Evolutionary conservation across 2,113 vertebrate species (phyloP), one percentile per base, ranked within the genome.

Genomic region (Alosa alosa): DNA sequence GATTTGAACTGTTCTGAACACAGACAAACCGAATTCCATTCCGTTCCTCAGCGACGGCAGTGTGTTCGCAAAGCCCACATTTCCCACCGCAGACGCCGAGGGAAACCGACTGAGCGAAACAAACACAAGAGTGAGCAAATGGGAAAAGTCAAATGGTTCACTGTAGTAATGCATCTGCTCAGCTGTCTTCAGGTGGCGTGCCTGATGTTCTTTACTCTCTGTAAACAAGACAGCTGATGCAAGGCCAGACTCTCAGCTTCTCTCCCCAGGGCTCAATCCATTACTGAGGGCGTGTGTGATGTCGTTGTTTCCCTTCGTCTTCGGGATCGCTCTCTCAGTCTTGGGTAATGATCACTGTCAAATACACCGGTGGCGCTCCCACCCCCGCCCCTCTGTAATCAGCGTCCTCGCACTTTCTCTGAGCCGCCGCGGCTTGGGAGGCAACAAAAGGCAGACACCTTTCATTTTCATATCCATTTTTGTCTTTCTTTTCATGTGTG

Each of bases 181-280:
- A 83, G 88, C 60, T 82, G 50, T 90, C 88, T 84, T 72, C 81
- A 47, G 86, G 78, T 81, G 88, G 41, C 49, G 18, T n/a, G 72
- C 83, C 88, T 82, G 82, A 86, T 87, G 75, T 85, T 85, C 45
- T 78, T 85, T 36, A 68, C 86, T 88, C 87, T 64, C 50, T 81
- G 83, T 88, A 88, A 91, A 91, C 86, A 93, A 88, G 84, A 83
- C 68, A 87, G 82, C 46, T 39, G 82, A 89, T 86, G 84, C 89
- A 25, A 72, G n/a, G 64, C 25, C 64, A 84, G 88, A 72, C 90
- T 31, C 31, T 31, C 87, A 87, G 82, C 84, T 89, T 87, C 82
- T 85, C 7, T 89, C 93, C 89, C 90, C 81, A 86, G 87, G 90
- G 87, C 87, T 44, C 81, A 89, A 88, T 92, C 85, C 87, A 90